phyloP scores from a whole-genome alignment of 2,888 invertebrate genomes.

The Thalpophila matura region DNA sequence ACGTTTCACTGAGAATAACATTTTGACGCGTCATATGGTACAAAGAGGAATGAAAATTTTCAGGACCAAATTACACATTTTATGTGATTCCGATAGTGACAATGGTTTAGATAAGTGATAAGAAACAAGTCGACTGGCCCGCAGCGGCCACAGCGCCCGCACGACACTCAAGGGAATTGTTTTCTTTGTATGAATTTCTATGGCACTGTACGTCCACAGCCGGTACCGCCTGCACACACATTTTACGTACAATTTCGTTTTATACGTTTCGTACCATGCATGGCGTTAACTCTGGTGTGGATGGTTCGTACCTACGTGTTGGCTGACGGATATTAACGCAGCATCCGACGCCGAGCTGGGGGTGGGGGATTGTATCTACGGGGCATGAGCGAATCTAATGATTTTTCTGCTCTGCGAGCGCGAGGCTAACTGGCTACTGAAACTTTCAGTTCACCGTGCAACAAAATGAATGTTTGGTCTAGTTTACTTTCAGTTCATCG shows the following conservation, averaged over 20 bases:
- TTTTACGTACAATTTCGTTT: no score
- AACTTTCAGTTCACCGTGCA: slow-evolving; percentile 17
- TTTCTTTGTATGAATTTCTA: no score
- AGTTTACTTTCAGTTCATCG: no score
- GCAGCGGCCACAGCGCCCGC: no score
- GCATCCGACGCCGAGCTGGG: slow-evolving; percentile 82
- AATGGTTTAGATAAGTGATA: no score
- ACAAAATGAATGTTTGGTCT: slow-evolving; percentile 19
- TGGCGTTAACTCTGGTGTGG: no score
- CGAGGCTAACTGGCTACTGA: slow-evolving; percentile 64
- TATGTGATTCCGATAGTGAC: slow-evolving; percentile 57
- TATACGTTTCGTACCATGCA: no score
- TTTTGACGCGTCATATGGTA: slow-evolving; percentile 82
- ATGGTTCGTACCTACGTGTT: slow-evolving; percentile 22
- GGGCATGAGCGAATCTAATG: slow-evolving; percentile 89
- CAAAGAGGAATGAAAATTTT: slow-evolving; percentile 51
- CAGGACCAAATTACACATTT: no score
- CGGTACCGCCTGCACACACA: no score
- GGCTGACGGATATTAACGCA: slow-evolving; percentile 67
- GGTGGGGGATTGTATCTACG: slow-evolving; percentile 69
- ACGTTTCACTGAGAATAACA: slow-evolving; percentile 80
- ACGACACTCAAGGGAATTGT: no score
- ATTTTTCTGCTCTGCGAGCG: slow-evolving; percentile 80
- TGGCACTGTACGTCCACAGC: no score
- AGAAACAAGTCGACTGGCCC: no score